Percentiles rank a stretch among this genome's conserved stretches.
phyloP scores from a whole-genome alignment of 1,140 invertebrate species.

The Drosophila serrata region DNA sequence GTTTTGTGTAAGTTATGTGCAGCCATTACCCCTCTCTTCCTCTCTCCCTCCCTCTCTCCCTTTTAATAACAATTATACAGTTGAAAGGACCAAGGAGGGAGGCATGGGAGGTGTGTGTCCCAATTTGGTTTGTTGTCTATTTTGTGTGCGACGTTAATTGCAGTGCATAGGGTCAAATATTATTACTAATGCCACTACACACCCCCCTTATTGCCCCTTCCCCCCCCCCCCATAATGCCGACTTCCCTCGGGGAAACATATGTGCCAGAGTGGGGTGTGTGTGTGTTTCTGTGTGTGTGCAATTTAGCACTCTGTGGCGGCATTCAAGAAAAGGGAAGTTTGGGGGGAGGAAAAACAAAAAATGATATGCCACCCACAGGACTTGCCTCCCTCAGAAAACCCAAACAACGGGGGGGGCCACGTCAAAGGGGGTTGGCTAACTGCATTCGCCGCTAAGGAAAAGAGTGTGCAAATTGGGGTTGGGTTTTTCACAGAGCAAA shows the following conservation, averaged over 20 bases:
- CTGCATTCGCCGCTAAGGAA: conserved; percentile 67
- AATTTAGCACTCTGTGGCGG: conserved; percentile 74
- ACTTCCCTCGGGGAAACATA: conserved; percentile 49
- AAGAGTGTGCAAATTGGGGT: conserved; percentile 80
- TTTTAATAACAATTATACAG: conserved; percentile 67
- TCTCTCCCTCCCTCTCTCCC: background rate
- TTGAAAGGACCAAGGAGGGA: conserved; percentile 24
- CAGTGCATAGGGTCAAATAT: conserved; percentile 77
- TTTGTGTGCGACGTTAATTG: conserved; percentile 75
- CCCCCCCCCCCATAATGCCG: conserved; percentile 6
- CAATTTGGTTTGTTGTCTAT: conserved; percentile 74
- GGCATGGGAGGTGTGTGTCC: conserved; percentile 35
- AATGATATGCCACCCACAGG: conserved; percentile 30
- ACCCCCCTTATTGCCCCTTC: conserved; percentile 1
- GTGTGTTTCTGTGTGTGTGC: conserved; percentile 46
- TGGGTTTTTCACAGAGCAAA: conserved; percentile 25
- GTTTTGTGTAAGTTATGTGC: conserved; percentile 45
- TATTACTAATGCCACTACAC: conserved; percentile 65
- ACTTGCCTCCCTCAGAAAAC: conserved; percentile 33
- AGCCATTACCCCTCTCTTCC: background rate
- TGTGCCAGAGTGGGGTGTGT: conserved; percentile 30
- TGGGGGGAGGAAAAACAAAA: conserved; percentile 18
- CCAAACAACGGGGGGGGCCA: conserved; percentile 58
- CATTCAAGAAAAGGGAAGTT: conserved; percentile 63
- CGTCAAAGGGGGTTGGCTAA: conserved; percentile 15